phyloP scores from a whole-genome alignment of 1,140 invertebrate species.

The Monochamus saltuarius region DNA sequence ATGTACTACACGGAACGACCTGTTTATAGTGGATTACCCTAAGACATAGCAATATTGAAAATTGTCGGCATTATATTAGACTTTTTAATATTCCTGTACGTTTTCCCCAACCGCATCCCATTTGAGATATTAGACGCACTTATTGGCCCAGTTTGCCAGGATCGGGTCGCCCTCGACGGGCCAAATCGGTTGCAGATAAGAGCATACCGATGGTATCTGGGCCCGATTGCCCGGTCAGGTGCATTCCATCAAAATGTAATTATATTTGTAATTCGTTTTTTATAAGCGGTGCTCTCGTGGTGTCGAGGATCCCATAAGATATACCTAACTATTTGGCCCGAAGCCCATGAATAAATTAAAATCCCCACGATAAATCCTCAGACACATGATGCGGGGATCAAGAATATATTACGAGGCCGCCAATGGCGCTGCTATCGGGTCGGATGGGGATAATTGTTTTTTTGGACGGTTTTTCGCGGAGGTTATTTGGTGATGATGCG shows the following conservation, averaged over 20 bases:
- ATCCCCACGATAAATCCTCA: constrained; percentile 48
- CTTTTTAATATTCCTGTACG: no score
- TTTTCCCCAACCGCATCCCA: no score
- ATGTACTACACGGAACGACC: no score
- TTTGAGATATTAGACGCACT: no score
- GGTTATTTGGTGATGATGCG: no score
- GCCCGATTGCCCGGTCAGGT: constrained; percentile 32
- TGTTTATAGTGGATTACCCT: no score
- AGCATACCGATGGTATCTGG: constrained; percentile 31
- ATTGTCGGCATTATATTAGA: no score
- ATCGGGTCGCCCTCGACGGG: no score
- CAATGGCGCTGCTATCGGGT: constrained; percentile 28
- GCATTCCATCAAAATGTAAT: constrained; percentile 44
- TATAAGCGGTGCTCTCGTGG: constrained; percentile 28
- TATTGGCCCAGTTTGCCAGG: no score
- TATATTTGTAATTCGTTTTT: constrained; percentile 45
- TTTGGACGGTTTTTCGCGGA: no score
- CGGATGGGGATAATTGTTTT: no score
- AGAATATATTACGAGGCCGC: constrained; percentile 44
- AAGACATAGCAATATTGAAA: no score
- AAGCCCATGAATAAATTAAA: constrained; percentile 48
- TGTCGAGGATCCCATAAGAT: constrained; percentile 36
- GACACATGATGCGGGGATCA: constrained; percentile 35
- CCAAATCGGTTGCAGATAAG: constrained; percentile 16
- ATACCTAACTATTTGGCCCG: constrained; percentile 41